Evolutionary conservation across 2,113 vertebrate species (phyloP), one percentile per base, ranked within the genome.

Genomic region (Scytalopus superciliaris): DNA sequence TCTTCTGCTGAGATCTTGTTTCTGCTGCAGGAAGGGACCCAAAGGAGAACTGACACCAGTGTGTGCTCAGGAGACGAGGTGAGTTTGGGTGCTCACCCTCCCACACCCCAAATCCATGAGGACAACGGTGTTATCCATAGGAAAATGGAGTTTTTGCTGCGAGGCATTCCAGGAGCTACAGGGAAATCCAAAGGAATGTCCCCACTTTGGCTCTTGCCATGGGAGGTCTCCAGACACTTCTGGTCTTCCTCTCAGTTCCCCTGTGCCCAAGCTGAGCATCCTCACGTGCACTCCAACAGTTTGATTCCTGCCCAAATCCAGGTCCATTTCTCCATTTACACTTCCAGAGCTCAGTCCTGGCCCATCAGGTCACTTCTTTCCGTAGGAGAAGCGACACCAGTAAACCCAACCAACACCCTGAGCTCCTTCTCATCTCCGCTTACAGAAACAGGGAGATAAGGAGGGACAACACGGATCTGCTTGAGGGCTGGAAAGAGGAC

Each of bases 81-180:
- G 44, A 64, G 31, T 60, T 68, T 15, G 37, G 44, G 18, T 23
- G 40, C 27, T 19, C 66, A 31, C 9, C 14, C 24, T 47, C 39
- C 68, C 35, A 64, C 53, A 24, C 9, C 44, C 57, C 16, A 80
- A 64, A 63, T 59, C 22, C 6, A 5, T 19, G 31, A 14, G 60
- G 60, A 62, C 25, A 42, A 18, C 0, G 1, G 27, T 0, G 0
- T 19, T 31, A 31, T 3, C 42, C 13, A 15, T 2, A 39, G 14
- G 19, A n/a, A 60, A 68, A 44, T 1, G 2, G 10, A 59, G 47
- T 8, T 82, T 19, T 19, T 22, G 31, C 45, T 7, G 6, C 0
- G 2, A 80, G 50, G 40, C 30, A 11, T 47, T 33, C 39, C 5
- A 3, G 1, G 11, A 63, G 56, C 52, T 23, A 4, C 0, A 31